Percentiles rank a stretch among this genome's conserved stretches.
phyloP scores from a whole-genome alignment of 2,113 vertebrate genomes.

The Engystomops pustulosus region DNA sequence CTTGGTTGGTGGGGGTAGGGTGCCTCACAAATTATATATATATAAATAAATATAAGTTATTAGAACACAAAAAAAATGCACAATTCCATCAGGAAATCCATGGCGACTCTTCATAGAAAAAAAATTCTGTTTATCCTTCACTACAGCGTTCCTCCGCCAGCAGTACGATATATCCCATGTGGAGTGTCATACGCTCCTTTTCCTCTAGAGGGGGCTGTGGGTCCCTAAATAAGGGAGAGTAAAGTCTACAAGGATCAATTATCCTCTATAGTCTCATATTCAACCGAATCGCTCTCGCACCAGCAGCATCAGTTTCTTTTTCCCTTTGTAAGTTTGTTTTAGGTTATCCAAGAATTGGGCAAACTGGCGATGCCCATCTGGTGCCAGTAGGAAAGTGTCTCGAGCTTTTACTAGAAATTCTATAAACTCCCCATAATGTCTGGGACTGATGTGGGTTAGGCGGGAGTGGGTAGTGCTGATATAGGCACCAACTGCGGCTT shows the following conservation, averaged over 20 bases:
- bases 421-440: slow-evolving; percentile 73
- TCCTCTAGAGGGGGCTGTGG: neutral
- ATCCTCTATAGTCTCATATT: slow-evolving; percentile 14
- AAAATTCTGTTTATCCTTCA: slow-evolving; percentile 26
- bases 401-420: slow-evolving; percentile 74
- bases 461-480: slow-evolving; percentile 74
- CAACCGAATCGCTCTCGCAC: slow-evolving; percentile 75
- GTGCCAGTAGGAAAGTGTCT: slow-evolving; percentile 72
- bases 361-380: slow-evolving; percentile 71
- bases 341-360: slow-evolving; percentile 72
- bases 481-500: slow-evolving; percentile 69
- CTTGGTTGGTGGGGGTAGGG: neutral
- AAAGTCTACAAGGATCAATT: neutral
- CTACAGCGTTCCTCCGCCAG: neutral
- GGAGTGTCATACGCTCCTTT: neutral
- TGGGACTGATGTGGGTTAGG: slow-evolving; percentile 73
- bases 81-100: neutral
- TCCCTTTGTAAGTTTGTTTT: slow-evolving; percentile 75
- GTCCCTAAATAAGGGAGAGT: neutral
- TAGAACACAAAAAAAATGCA: slow-evolving; percentile 21
- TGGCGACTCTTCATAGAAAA: neutral
- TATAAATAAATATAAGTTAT: slow-evolving; percentile 49
- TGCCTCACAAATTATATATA: neutral
- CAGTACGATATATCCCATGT: neutral
- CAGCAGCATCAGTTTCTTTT: slow-evolving; percentile 74